A percentile compares a stretch with the other conserved stretches of the same genome.
Evolutionary conservation across 2,797 vertebrate species (phyloP).

Genomic region (Phrynocephalus vlangalii): DNA sequence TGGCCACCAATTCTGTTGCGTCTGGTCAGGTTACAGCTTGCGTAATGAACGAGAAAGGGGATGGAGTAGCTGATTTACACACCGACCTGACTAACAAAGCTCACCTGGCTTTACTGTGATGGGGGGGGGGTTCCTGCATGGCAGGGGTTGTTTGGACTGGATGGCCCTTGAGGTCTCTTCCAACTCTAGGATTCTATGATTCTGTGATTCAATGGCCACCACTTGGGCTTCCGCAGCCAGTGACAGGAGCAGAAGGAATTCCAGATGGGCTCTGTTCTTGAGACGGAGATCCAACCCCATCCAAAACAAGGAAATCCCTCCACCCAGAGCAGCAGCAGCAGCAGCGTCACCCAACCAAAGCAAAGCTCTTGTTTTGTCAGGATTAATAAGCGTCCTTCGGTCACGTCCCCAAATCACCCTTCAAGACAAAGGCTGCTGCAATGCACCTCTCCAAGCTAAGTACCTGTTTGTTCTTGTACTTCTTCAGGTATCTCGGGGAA

Average conservation of each 20-base stretch:
- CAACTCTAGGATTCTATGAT: too few relatives aligned
- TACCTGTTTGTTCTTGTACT: slow-evolving; percentile 99
- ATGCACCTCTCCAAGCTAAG: not conserved
- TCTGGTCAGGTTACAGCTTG: too few relatives aligned
- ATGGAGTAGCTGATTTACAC: too few relatives aligned
- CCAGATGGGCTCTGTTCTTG: not conserved
- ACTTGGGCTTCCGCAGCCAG: not conserved
- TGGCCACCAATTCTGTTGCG: too few relatives aligned
- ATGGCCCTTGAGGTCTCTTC: too few relatives aligned
- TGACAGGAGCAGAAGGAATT: not conserved
- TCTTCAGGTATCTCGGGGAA: slow-evolving; percentile 96
- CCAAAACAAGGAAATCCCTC: not conserved
- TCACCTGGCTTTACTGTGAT: too few relatives aligned
- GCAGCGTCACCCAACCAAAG: too few relatives aligned
- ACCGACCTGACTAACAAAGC: too few relatives aligned
- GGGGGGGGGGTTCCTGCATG: too few relatives aligned
- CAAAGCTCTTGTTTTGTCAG: not conserved
- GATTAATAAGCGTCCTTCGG: not conserved
- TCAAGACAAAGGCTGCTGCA: not conserved
- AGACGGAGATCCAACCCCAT: not conserved
- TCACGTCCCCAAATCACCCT: not conserved
- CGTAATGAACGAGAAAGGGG: too few relatives aligned
- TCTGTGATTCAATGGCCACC: too few relatives aligned
- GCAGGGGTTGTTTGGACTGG: too few relatives aligned
- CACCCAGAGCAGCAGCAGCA: not conserved